Percentiles rank a stretch among this genome's conserved stretches.
Conservation (phyloP, 2,797 vertebrate species). For the Siniperca scherzeri region DNA sequence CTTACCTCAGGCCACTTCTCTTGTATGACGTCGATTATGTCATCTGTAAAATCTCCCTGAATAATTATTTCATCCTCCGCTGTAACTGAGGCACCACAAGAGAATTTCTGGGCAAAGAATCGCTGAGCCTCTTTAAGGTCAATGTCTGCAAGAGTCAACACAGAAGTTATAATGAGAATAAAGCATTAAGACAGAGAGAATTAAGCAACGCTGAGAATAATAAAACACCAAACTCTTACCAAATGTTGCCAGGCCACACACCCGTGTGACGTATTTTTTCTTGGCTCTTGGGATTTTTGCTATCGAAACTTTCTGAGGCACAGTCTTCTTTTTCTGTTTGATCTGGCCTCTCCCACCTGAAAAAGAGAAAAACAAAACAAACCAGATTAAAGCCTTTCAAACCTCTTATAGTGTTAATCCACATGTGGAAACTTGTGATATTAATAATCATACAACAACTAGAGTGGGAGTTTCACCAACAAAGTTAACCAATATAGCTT, state of each 20-base stretch:
- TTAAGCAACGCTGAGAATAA: rapidly evolving
- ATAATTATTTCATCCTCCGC: slow-evolving; percentile 99
- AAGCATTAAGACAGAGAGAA: neutral
- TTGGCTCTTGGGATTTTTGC: slow-evolving; percentile 99
- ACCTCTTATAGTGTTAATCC: neutral
- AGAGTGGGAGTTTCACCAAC: neutral
- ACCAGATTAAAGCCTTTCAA: neutral
- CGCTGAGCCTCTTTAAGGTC: slow-evolving; percentile 99
- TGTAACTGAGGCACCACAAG: slow-evolving; percentile 97
- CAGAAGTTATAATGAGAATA: neutral
- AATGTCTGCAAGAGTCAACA: slow-evolving; percentile 87
- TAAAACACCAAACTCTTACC: slow-evolving; percentile 83
- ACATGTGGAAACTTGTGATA: neutral
- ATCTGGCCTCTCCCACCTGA: slow-evolving; percentile 97
- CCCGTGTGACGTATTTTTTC: slow-evolving; percentile 98
- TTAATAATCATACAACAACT: neutral
- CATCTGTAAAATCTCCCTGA: slow-evolving; percentile 99
- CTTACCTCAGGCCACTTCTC: slow-evolving; percentile 99
- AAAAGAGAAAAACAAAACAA: neutral
- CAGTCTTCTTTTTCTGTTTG: slow-evolving; percentile 99
- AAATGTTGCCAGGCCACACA: slow-evolving; percentile 96
- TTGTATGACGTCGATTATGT: slow-evolving; percentile 98
- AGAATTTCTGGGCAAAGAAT: slow-evolving; percentile 99
- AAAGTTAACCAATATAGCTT: neutral
- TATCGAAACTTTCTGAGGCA: slow-evolving; percentile 98